Conservation (phyloP, 2,888 invertebrate genomes). For the Operophtera brumata region DNA sequence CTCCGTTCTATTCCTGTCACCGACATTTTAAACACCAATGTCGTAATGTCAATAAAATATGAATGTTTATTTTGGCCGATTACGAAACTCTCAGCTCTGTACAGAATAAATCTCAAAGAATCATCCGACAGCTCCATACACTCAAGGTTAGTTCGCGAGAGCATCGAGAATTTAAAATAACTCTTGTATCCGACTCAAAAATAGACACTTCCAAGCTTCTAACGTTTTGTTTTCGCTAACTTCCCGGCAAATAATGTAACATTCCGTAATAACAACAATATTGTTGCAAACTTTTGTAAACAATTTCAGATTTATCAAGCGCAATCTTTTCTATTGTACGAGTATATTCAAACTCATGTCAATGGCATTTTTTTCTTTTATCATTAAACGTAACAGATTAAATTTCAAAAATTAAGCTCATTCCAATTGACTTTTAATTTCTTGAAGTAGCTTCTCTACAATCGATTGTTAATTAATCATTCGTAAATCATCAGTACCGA, state of each 20-base stretch:
- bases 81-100: conserved; percentile 67
- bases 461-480: conserved; percentile 6
- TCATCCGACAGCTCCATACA: conserved; percentile 58
- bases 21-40: conserved; percentile 63
- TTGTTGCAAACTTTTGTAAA: conserved; percentile 22
- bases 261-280: conserved; percentile 23
- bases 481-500: neutral
- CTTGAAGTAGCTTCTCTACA: neutral
- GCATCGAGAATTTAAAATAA: conserved; percentile 49
- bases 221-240: conserved; percentile 50
- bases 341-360: conserved; percentile 8
- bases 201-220: conserved; percentile 44
- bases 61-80: conserved; percentile 76
- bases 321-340: conserved; percentile 1
- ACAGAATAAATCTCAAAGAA: conserved; percentile 69
- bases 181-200: conserved; percentile 64
- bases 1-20: conserved; percentile 67
- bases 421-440: neutral
- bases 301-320: conserved; percentile 8
- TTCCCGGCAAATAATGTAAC: conserved; percentile 25
- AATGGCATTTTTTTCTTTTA: neutral
- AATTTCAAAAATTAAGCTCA: neutral
- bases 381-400: neutral
- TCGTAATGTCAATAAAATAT: conserved; percentile 78
- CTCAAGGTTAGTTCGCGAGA: conserved; percentile 65